A percentile compares a stretch with the other conserved stretches of the same genome.
Conservation (phyloP, 2,113 vertebrate species). For the Petaurus breviceps region DNA sequence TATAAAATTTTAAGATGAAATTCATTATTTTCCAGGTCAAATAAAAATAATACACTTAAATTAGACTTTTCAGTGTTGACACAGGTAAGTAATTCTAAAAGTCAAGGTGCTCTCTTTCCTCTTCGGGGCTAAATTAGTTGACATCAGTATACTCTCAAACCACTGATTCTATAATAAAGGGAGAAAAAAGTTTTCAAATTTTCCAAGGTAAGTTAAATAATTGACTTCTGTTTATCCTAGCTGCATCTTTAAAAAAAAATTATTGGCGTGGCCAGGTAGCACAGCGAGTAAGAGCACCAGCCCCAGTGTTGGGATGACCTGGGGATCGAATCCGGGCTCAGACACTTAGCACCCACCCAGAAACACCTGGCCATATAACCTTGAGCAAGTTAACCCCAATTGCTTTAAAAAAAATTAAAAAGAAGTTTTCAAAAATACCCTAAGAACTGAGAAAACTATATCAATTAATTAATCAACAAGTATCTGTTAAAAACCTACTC, state of each 20-base stretch:
- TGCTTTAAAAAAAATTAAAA: conserved; percentile 51
- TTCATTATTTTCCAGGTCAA: too few species aligned
- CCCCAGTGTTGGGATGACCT: too few species aligned
- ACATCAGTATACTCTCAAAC: conserved; percentile 56
- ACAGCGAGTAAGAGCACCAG: too few species aligned
- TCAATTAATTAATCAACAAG: not conserved
- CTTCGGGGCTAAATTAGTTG: conserved; percentile 55
- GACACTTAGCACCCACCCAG: too few species aligned
- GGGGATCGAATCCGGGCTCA: too few species aligned
- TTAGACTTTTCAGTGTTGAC: not conserved
- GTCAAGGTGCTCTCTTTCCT: not conserved
- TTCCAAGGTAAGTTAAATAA: conserved; percentile 68
- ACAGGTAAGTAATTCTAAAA: not conserved
- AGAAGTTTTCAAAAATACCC: conserved; percentile 64
- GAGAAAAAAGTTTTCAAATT: conserved; percentile 49
- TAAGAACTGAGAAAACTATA: not conserved
- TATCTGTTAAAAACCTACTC: not conserved
- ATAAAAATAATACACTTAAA: not conserved
- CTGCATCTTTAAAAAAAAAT: conserved; percentile 42
- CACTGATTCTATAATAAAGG: conserved; percentile 62
- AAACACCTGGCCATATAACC: too few species aligned
- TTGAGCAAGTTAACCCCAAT: too few species aligned
- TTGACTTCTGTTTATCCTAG: conserved; percentile 58
- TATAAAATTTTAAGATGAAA: not conserved
- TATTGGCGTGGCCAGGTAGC: too few species aligned